phyloP scores from a whole-genome alignment of 2,888 invertebrate species.

The Pandemis cinnamomeana region DNA sequence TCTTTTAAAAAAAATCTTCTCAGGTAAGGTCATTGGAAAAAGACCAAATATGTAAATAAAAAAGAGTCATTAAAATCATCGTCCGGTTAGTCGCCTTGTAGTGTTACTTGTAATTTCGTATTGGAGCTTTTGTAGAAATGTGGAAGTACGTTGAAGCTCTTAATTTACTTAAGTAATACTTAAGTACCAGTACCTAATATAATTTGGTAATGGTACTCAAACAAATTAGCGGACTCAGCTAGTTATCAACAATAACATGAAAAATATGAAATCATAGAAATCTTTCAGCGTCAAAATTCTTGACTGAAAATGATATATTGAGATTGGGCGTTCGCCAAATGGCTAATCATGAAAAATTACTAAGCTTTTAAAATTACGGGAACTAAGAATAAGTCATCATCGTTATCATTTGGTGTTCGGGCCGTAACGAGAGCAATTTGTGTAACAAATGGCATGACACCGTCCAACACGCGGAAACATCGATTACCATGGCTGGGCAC shows the following conservation, averaged over 20 bases:
- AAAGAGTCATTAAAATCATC: too few relatives aligned
- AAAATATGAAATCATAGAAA: conserved; percentile 4
- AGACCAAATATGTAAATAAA: too few relatives aligned
- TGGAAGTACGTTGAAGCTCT: background rate
- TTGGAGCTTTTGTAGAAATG: background rate
- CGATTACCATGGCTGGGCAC: conserved; percentile 56
- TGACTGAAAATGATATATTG: conserved; percentile 20
- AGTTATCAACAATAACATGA: background rate
- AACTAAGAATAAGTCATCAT: conserved; percentile 40
- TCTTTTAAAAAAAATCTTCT: too few relatives aligned
- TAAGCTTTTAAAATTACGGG: conserved; percentile 36
- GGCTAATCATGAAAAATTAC: conserved; percentile 37
- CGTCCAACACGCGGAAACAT: conserved; percentile 54
- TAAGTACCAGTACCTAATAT: background rate
- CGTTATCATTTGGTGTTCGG: conserved; percentile 42
- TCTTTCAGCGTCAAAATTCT: background rate
- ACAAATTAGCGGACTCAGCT: background rate
- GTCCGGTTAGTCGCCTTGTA: background rate
- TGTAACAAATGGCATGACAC: conserved; percentile 61
- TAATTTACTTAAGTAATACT: too few relatives aligned
- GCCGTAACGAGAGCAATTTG: conserved; percentile 53
- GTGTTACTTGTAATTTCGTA: background rate
- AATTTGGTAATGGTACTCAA: background rate
- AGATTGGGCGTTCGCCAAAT: conserved; percentile 28
- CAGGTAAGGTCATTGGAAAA: too few relatives aligned